These are phyloP conservation scores for Siniperca obscura DNA, from an alignment of 2,797 vertebrate species.

Conservation along the genomic window DNA sequence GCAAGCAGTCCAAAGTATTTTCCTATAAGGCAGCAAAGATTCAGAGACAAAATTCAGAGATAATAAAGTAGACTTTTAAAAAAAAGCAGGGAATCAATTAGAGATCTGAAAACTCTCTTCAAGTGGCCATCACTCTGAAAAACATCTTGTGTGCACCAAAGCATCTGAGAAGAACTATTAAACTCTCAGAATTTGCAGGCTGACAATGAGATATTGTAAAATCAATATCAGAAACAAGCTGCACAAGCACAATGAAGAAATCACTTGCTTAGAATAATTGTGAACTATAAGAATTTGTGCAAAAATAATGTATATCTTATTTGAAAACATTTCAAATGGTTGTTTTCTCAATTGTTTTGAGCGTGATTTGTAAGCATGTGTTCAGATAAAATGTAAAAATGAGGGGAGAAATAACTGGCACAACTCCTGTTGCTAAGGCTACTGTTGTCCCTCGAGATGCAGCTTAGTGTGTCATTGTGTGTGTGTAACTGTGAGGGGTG, in stretches of 20 bases:
- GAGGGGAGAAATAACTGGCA: constrained; percentile 43
- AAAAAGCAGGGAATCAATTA: background rate
- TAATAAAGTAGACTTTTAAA: background rate
- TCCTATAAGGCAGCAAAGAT: background rate
- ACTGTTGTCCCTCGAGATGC: constrained; percentile 64
- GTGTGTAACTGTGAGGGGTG: background rate
- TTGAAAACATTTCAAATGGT: background rate
- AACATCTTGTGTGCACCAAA: background rate
- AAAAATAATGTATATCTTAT: background rate
- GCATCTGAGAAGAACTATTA: background rate
- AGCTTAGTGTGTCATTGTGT: constrained; percentile 22
- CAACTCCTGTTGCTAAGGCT: constrained; percentile 72
- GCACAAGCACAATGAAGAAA: background rate
- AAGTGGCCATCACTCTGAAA: background rate
- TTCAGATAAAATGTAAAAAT: constrained; percentile 25
- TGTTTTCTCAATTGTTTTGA: background rate
- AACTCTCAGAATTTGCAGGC: background rate
- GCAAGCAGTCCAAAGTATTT: background rate
- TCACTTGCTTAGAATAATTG: background rate
- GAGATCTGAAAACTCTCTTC: background rate
- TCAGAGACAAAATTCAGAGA: constrained; percentile 20
- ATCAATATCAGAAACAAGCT: background rate
- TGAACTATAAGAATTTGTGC: background rate
- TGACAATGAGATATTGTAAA: background rate
- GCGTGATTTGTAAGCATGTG: constrained; percentile 11